phyloP scores from a whole-genome alignment of 2,797 vertebrate species.

The Hoplostethus mediterraneus region DNA sequence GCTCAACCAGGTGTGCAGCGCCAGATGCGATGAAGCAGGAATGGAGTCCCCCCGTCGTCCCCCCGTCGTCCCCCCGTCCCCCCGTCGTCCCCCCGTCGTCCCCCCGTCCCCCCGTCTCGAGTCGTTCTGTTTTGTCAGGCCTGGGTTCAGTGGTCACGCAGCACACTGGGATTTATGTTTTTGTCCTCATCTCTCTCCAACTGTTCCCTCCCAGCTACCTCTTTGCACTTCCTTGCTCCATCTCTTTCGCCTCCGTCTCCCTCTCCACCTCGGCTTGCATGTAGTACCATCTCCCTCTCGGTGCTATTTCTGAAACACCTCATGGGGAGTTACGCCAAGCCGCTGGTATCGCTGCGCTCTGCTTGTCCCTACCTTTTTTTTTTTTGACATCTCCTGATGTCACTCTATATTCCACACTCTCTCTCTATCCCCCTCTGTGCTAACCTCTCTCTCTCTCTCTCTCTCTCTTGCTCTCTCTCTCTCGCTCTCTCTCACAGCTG shows the following conservation, averaged over 20 bases:
- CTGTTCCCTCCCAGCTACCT: neutral
- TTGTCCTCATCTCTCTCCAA: slow-evolving; percentile 26
- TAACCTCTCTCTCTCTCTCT: neutral
- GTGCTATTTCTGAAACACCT: no score
- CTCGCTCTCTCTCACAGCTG: slow-evolving; percentile 64
- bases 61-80: no score
- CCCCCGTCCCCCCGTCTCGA: neutral
- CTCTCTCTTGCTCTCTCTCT: slow-evolving; percentile 7
- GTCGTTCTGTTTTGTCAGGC: slow-evolving; percentile 24
- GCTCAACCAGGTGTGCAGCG: slow-evolving; percentile 36
- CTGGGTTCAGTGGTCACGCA: slow-evolving; percentile 6
- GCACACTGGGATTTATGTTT: neutral
- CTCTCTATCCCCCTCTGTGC: slow-evolving; percentile 5
- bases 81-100: no score
- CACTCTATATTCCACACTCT: neutral
- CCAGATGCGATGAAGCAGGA: slow-evolving; percentile 39
- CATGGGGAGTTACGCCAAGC: no score
- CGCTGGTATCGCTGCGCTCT: no score
- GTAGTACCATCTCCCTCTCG: neutral
- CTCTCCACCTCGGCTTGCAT: neutral
- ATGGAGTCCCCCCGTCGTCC: no score
- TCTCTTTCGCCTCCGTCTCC: slow-evolving; percentile 18
- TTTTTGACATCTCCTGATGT: neutral
- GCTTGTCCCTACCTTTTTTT: neutral
- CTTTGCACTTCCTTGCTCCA: slow-evolving; percentile 7